phyloP scores from a whole-genome alignment of 30 jellyfish, hydroid and myxozoan genomes.

The Sanderia malayensis region DNA sequence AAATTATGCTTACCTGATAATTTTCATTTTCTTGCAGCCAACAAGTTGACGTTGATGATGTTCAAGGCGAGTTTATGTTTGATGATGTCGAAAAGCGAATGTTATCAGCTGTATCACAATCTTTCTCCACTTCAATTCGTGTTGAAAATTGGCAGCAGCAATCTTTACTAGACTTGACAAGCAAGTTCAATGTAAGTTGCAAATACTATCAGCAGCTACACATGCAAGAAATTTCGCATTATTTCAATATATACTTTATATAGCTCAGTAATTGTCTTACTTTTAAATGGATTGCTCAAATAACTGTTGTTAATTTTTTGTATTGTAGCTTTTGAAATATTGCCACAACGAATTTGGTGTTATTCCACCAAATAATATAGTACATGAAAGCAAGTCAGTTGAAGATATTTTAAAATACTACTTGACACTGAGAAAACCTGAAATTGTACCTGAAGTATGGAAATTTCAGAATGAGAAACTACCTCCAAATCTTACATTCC shows the following conservation, averaged over 20 bases:
- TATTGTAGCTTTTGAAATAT: constrained; percentile 29
- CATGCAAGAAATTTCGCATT: too few relatives aligned
- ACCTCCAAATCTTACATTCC: constrained; percentile 42
- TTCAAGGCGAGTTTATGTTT: constrained; percentile 18
- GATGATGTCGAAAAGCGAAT: constrained; percentile 31
- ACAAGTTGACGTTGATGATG: neutral
- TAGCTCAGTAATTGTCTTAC: neutral
- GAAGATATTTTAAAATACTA: constrained; percentile 33
- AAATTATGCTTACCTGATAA: too few relatives aligned
- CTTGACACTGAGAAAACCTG: constrained; percentile 24
- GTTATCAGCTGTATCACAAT: constrained; percentile 11
- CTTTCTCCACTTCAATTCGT: neutral
- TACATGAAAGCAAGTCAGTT: constrained; percentile 25
- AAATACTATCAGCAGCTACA: too few relatives aligned
- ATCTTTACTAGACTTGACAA: constrained; percentile 3
- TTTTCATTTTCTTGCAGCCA: too few relatives aligned
- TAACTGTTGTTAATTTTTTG: neutral
- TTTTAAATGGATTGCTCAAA: neutral
- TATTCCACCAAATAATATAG: constrained; percentile 39
- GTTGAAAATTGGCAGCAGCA: constrained; percentile 26
- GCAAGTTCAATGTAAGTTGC: constrained; percentile 38
- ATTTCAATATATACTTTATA: neutral
- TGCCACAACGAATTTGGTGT: constrained; percentile 58
- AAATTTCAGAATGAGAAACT: constrained; percentile 36
- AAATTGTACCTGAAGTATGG: constrained; percentile 45